Percentiles rank a stretch among this genome's conserved stretches.
Conservation (phyloP, 2,113 vertebrate genomes). For the Rhinichthys klamathensis region DNA sequence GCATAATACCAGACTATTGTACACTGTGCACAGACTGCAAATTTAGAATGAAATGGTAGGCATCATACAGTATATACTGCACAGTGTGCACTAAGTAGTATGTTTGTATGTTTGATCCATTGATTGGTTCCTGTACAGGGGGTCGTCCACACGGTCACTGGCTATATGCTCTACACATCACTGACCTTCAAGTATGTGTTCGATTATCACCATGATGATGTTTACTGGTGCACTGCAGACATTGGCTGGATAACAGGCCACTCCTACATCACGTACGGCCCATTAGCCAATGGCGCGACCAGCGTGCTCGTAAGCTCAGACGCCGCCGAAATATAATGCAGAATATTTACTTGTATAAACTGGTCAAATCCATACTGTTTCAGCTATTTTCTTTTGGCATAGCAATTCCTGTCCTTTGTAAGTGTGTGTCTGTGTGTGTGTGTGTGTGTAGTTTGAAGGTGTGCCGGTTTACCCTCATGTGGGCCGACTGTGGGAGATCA, state of each 20-base stretch:
- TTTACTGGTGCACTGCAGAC: slow-evolving; percentile 83
- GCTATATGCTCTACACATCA: slow-evolving; percentile 80
- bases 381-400: background rate
- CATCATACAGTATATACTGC: background rate
- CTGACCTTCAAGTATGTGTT: slow-evolving; percentile 81
- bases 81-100: background rate
- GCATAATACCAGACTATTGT: background rate
- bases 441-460: slow-evolving; percentile 76
- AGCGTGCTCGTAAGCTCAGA: slow-evolving; percentile 72
- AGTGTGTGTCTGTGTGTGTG: slow-evolving; percentile 50
- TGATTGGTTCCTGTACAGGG: slow-evolving; percentile 66
- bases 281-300: slow-evolving; percentile 77
- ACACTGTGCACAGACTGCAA: no score
- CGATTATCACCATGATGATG: slow-evolving; percentile 74
- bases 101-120: background rate
- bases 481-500: slow-evolving; percentile 77
- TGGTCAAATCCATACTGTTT: background rate
- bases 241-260: slow-evolving; percentile 84
- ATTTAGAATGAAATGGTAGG: no score
- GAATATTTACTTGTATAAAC: background rate
- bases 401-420: background rate
- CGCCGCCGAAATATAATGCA: background rate
- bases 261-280: slow-evolving; percentile 81
- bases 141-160: slow-evolving; percentile 78
- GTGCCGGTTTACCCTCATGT: slow-evolving; percentile 77